Percentiles rank a stretch among this genome's conserved stretches.
Conservation (phyloP, 2,888 invertebrate genomes). For the Limnephilus auricula region DNA sequence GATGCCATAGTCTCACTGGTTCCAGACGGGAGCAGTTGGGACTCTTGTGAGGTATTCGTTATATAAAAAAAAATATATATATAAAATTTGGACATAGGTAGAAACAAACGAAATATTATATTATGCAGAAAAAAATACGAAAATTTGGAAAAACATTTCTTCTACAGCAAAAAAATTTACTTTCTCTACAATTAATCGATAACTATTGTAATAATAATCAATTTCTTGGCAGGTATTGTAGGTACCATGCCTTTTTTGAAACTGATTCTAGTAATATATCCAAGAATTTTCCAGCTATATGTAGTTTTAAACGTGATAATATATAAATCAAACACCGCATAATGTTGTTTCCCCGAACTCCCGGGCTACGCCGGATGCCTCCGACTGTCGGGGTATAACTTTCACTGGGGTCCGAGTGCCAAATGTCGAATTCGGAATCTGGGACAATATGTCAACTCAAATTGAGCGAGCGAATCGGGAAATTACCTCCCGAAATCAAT, state of each 20-base stretch:
- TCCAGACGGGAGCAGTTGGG: no score
- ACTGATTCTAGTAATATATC: background rate
- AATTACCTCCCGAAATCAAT: constrained; percentile 61
- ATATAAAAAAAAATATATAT: no score
- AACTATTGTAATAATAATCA: background rate
- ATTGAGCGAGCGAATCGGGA: constrained; percentile 58
- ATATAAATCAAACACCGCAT: background rate
- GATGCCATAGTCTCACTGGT: no score
- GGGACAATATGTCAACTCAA: constrained; percentile 56
- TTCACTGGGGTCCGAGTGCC: background rate
- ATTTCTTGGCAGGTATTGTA: background rate
- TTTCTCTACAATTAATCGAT: background rate
- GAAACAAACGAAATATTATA: no score
- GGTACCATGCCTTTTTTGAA: background rate
- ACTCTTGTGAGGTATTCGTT: no score
- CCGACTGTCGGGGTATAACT: background rate
- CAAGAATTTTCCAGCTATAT: background rate
- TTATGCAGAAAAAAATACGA: background rate
- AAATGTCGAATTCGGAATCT: constrained; percentile 16
- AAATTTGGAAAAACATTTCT: no score
- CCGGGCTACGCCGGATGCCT: background rate
- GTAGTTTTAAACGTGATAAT: background rate
- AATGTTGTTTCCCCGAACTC: background rate
- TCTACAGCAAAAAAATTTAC: no score
- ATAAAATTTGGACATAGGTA: no score